Base-by-base conservation (phyloP, 2,888 invertebrate genomes). In the Crocallis elinguaria region DNA sequence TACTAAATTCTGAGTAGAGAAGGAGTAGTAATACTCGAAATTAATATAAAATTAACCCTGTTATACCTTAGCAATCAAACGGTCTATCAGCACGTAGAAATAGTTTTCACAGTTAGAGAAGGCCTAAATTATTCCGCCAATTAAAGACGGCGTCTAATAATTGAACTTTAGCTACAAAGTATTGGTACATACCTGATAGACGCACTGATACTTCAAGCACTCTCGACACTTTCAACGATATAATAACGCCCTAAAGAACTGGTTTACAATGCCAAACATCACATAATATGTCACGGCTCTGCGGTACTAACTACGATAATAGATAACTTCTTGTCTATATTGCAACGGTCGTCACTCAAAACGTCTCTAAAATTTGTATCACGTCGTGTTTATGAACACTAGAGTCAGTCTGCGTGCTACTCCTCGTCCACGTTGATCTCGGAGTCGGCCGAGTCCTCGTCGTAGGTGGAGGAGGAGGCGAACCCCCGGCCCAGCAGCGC, bases 361-460 rank as follows among this genome's bases (percentile, higher is more conserved):
- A 74, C 71, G 69, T 73, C 69, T 66, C 66, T 62, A 61, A 56
- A 60, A 64, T 56, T 58, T 57, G 61, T 67, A 64, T 69, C 70
- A 72, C 76, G 69, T 73, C 57, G 52, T 50, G 64, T 60, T 53
- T 74, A 74, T 81, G 71, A 72, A 80, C 85, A 85, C 82, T 78
- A 73, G 39, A 43, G 49, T 76, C 75, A 73, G 84, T 79, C 77
- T 67, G 43, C 8, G 42, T 7, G 82, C 80, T 86, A 91, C 75
- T 91, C 91, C 67, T 91, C 91, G 77, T 91, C 91, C 53, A 91
- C 91, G 80, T 91, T 91, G 79, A 91, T 91, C 75, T 91, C 91
- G 36, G 91, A 91, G 81, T 91, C 91, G 56, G 79, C 86, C 58
- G 91, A 91, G 74, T 91, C 91, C 74, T 91, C 91, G 73, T 91